Conservation (phyloP, 1,140 invertebrate genomes). For the Panagrolaimus sp. region DNA sequence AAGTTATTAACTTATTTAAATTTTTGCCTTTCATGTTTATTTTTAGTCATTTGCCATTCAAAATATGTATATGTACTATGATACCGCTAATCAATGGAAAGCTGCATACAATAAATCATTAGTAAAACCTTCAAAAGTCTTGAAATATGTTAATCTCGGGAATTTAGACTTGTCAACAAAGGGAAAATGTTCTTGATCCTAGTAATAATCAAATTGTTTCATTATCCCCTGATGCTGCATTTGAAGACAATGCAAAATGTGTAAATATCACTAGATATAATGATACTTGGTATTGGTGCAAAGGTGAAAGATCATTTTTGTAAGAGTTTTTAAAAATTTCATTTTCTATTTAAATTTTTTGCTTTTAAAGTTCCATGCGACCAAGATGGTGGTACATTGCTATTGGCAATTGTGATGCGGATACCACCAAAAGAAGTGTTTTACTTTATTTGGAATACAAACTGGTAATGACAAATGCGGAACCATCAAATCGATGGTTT, state of each 20-base stretch:
- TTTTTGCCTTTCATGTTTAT: neutral
- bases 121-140: neutral
- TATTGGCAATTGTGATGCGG: neutral
- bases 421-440: neutral
- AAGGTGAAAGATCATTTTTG: slow-evolving; percentile 6
- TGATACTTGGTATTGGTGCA: neutral
- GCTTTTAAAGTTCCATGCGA: neutral
- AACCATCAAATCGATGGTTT: neutral
- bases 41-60: slow-evolving; percentile 4
- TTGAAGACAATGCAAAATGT: neutral
- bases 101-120: slow-evolving; percentile 6
- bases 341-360: neutral
- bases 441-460: slow-evolving; percentile 3
- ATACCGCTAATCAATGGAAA: slow-evolving; percentile 3
- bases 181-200: neutral
- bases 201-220: neutral
- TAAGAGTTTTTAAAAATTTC: neutral
- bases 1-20: neutral
- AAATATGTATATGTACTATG: slow-evolving; percentile 7
- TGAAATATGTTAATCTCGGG: neutral
- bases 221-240: neutral
- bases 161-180: neutral
- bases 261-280: neutral
- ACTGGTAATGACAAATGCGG: slow-evolving; percentile 7
- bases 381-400: slow-evolving; percentile 7